Evolutionary conservation across 35 echinoderm and acorn worm genomes (phyloP).

Genomic region (Ophioderma brevispina): DNA sequence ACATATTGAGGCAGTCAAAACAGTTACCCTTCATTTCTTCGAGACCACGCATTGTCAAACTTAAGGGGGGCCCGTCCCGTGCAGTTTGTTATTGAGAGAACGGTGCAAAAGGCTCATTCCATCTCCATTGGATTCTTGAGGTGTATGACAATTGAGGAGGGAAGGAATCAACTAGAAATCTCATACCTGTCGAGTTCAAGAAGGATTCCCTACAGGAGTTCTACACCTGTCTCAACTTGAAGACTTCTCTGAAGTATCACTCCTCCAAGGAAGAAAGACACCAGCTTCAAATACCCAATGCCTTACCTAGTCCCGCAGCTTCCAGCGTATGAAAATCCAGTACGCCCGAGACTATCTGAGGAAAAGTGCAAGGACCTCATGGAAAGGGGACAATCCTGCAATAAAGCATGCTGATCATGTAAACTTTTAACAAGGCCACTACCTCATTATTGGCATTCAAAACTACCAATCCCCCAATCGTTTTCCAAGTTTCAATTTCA

Average conservation of each 20-base stretch:
- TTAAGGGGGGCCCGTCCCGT: not conserved
- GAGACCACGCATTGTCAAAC: not conserved
- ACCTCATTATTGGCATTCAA: too few species aligned
- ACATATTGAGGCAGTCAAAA: not conserved
- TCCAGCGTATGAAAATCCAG: too few species aligned
- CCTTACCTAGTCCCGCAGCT: too few species aligned
- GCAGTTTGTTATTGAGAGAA: not conserved
- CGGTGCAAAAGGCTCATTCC: not conserved
- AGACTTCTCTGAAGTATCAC: not conserved
- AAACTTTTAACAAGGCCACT: too few species aligned
- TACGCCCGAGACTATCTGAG: too few species aligned
- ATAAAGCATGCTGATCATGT: too few species aligned
- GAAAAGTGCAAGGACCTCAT: too few species aligned
- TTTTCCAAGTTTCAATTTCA: too few species aligned
- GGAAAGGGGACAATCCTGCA: too few species aligned
- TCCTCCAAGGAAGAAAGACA: not conserved
- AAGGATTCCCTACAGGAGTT: not conserved
- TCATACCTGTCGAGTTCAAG: not conserved
- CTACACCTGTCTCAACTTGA: not conserved
- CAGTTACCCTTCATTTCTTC: not conserved
- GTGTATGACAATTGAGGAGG: not conserved
- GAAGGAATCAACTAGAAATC: not conserved
- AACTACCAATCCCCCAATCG: too few species aligned
- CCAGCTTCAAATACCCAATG: too few species aligned
- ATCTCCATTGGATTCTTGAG: not conserved